Conservation (phyloP, 2,888 invertebrate genomes). For the Drosophila parthenogenetica region DNA sequence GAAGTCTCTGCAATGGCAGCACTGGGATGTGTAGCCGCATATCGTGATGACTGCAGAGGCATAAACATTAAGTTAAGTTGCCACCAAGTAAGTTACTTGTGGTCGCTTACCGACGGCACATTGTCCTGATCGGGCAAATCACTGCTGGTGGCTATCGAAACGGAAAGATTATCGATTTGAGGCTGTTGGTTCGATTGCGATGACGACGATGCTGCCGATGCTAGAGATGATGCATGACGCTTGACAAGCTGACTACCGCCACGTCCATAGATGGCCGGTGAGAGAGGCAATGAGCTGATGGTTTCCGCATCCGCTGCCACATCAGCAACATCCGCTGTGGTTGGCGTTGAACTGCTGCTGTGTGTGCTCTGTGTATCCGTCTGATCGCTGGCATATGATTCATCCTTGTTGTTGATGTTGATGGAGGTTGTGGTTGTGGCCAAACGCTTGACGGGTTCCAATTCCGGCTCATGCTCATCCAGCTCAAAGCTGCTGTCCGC, state of each 20-base stretch:
- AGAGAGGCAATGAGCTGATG: conserved; percentile 61
- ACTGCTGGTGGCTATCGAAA: conserved; percentile 82
- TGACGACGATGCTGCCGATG: conserved; percentile 11
- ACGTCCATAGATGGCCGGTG: conserved; percentile 49
- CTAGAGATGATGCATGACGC: conserved; percentile 28
- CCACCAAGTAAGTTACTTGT: conserved; percentile 4
- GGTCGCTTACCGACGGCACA: conserved; percentile 72
- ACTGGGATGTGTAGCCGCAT: conserved; percentile 63
- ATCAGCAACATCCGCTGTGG: conserved; percentile 83
- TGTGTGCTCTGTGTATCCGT: conserved; percentile 72
- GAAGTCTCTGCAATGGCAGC: conserved; percentile 69
- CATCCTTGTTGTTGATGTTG: conserved; percentile 31
- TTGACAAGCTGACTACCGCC: conserved; percentile 44
- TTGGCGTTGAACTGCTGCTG: conserved; percentile 81
- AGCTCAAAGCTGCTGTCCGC: conserved; percentile 82
- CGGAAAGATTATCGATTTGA: conserved; percentile 71
- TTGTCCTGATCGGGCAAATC: conserved; percentile 74
- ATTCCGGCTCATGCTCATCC: conserved; percentile 59
- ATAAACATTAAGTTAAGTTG: conserved; percentile 17
- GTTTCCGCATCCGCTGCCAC: conserved; percentile 58
- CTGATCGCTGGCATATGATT: conserved; percentile 68
- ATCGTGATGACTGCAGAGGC: conserved; percentile 65
- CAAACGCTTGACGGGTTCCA: conserved; percentile 9
- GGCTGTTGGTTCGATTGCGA: conserved; percentile 31
- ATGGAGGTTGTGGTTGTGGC: conserved; percentile 1